These are phyloP conservation scores for Cotesia vestalis DNA, from an alignment of 1,140 invertebrate genomes.

Conservation along the genomic window DNA sequence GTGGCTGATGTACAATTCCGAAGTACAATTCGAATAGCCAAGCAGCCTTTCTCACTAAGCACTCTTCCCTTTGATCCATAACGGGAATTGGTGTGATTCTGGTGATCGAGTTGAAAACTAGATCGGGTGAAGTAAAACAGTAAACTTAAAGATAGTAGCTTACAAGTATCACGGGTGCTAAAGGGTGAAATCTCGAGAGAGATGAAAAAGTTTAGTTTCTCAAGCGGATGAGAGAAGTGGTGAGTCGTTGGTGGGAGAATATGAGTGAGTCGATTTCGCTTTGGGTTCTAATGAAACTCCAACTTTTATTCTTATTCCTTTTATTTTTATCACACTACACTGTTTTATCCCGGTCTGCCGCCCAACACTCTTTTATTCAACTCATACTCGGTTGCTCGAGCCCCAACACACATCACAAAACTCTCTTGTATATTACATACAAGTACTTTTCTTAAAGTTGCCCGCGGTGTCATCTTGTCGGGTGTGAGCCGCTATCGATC, in stretches of 20 bases:
- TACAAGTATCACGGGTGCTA: slow-evolving; percentile 3
- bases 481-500: slow-evolving; percentile 22
- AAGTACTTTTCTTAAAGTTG: not conserved
- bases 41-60: too few species aligned
- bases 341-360: not conserved
- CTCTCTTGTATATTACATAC: not conserved
- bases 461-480: slow-evolving; percentile 9
- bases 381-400: too few species aligned
- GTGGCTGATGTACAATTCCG: too few species aligned
- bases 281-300: slow-evolving; percentile 29
- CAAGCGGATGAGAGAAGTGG: not conserved
- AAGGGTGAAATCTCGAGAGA: slow-evolving; percentile 30
- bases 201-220: slow-evolving; percentile 34
- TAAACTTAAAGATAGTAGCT: too few species aligned
- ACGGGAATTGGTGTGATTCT: too few species aligned
- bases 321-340: slow-evolving; percentile 14
- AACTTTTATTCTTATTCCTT: slow-evolving; percentile 22
- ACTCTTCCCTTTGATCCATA: too few species aligned
- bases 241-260: not conserved
- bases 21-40: too few species aligned
- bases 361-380: not conserved
- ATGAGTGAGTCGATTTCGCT: slow-evolving; percentile 29
- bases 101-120: not conserved
- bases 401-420: too few species aligned
- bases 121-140: not conserved